phyloP scores from a whole-genome alignment of 1,140 invertebrate genomes.

The Ridgeia piscesae region DNA sequence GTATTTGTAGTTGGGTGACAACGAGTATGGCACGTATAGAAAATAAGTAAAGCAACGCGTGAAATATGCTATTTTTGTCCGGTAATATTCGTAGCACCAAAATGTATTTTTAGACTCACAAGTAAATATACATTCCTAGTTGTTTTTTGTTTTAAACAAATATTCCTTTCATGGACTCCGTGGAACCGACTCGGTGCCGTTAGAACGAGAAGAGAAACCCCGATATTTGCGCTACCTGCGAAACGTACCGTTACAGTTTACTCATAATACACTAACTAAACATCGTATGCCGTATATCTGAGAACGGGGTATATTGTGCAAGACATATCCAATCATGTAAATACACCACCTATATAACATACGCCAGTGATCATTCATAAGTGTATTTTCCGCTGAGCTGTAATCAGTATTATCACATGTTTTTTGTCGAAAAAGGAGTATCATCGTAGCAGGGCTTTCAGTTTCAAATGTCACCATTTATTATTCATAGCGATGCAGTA shows the following conservation, averaged over 20 bases:
- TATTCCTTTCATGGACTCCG: no score
- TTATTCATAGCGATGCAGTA: background rate
- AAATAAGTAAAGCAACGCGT: background rate
- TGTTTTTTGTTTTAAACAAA: no score
- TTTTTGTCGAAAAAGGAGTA: background rate
- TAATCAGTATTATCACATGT: no score
- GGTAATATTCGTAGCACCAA: background rate
- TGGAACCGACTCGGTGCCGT: no score
- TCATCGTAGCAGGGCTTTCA: background rate
- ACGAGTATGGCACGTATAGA: background rate
- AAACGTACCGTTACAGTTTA: background rate
- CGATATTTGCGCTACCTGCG: background rate
- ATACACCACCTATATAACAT: no score
- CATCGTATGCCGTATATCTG: background rate
- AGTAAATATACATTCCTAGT: no score
- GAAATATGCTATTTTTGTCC: background rate
- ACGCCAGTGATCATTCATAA: no score
- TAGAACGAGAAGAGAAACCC: no score
- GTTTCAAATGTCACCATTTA: background rate
- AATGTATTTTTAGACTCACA: no score
- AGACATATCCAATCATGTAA: background rate
- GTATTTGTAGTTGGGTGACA: background rate
- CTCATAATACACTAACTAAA: background rate
- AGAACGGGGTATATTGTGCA: background rate
- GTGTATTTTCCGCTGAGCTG: no score